Evolutionary conservation across 2,888 invertebrate species (phyloP).

Genomic region (Pemphredon lugubris): DNA sequence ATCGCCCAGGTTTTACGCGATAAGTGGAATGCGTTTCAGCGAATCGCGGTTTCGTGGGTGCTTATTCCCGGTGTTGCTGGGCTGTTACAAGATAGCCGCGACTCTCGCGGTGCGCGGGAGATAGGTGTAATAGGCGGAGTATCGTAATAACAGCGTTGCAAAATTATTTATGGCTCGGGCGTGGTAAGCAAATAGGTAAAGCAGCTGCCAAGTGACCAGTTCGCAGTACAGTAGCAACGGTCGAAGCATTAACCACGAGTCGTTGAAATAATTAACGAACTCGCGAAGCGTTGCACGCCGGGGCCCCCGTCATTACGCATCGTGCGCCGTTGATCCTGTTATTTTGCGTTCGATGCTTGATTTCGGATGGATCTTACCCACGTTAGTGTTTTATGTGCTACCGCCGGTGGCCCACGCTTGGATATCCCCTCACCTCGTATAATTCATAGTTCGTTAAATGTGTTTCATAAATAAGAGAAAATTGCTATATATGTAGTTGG

Average conservation of each 20-base stretch:
- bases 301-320: slow-evolving; percentile 46
- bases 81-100: slow-evolving; percentile 34
- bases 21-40: slow-evolving; percentile 4
- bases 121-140: slow-evolving; percentile 72
- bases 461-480: too few relatives aligned
- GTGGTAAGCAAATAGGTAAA: slow-evolving; percentile 78
- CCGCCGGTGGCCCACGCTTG: too few relatives aligned
- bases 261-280: slow-evolving; percentile 80
- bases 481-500: too few relatives aligned
- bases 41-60: slow-evolving; percentile 68
- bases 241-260: slow-evolving; percentile 75
- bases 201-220: slow-evolving; percentile 78
- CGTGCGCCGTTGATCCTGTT: slow-evolving; percentile 36
- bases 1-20: too few relatives aligned
- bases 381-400: too few relatives aligned
- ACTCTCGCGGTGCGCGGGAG: slow-evolving; percentile 43
- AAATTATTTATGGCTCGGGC: slow-evolving; percentile 79
- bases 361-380: too few relatives aligned
- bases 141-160: slow-evolving; percentile 75
- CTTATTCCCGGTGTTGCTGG: slow-evolving; percentile 61
- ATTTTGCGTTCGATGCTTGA: slow-evolving; percentile 9
- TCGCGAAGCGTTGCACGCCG: slow-evolving; percentile 65
- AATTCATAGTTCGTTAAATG: too few relatives aligned
- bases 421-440: too few relatives aligned
- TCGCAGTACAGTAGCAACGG: slow-evolving; percentile 72